Percentiles rank a stretch among this genome's conserved stretches.
Evolutionary conservation across 2,113 vertebrate species (phyloP).

Genomic region (Copsychus sechellarum): DNA sequence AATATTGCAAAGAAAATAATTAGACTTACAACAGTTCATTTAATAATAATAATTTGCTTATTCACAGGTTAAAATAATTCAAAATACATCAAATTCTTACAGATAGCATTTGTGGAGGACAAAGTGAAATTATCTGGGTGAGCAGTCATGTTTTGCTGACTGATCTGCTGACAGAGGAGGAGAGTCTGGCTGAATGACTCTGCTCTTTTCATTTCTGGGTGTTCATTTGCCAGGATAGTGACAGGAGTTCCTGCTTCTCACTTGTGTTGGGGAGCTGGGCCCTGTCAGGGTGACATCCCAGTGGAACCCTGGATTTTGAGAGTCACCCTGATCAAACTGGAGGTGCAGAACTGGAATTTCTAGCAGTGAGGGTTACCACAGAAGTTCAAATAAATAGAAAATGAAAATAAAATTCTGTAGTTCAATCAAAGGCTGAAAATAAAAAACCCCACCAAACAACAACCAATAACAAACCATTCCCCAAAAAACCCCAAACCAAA

Average conservation of each 20-base stretch:
- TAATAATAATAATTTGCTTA: neutral
- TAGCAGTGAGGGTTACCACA: accelerated
- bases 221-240: neutral
- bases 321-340: accelerated
- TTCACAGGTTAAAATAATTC: neutral
- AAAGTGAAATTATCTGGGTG: neutral
- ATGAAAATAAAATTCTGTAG: neutral
- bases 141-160: neutral
- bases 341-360: neutral
- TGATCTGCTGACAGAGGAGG: neutral
- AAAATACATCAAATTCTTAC: neutral
- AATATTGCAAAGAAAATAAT: neutral
- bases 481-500: neutral
- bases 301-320: neutral
- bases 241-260: neutral
- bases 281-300: neutral
- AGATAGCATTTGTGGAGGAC: neutral
- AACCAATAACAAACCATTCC: neutral
- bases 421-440: neutral
- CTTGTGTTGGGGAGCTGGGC: neutral
- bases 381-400: neutral
- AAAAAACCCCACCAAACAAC: neutral
- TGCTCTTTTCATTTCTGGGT: neutral
- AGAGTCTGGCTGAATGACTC: neutral
- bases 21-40: neutral